phyloP scores from a whole-genome alignment of 2,797 vertebrate species.

The Triplophysa bombifrons region DNA sequence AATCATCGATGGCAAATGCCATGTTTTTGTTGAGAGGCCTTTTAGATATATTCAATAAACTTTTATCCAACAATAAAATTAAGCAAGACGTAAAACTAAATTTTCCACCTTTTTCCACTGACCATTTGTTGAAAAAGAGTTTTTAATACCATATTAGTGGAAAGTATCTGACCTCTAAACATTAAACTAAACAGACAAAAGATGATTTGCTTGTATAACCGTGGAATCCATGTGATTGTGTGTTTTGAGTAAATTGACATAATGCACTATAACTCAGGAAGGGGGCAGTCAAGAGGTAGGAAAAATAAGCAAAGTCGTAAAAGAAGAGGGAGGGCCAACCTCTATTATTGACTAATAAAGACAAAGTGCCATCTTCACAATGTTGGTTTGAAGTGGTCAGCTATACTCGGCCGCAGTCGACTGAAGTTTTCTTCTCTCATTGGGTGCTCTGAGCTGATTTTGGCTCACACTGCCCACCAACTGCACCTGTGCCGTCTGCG shows the following conservation, averaged over 20 bases:
- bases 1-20: not conserved
- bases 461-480: not conserved
- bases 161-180: not conserved
- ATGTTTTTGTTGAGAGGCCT: not conserved
- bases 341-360: constrained; percentile 29
- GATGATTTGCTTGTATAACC: too few species aligned
- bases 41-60: not conserved
- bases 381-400: constrained; percentile 28
- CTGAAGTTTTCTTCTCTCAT: constrained; percentile 6
- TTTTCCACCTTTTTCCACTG: not conserved
- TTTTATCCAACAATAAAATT: not conserved
- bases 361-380: constrained; percentile 18
- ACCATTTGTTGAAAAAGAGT: not conserved
- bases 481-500: constrained; percentile 37
- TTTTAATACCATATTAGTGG: not conserved
- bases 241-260: too few species aligned
- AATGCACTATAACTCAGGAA: not conserved
- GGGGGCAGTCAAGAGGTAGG: constrained; percentile 8
- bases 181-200: not conserved
- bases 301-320: not conserved
- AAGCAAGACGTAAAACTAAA: too few species aligned
- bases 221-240: too few species aligned
- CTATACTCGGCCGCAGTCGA: constrained; percentile 7
- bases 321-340: not conserved
- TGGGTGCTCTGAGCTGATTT: constrained; percentile 2